Percentiles rank a stretch among this genome's conserved stretches.
Evolutionary conservation across 1,140 invertebrate genomes (phyloP).

Genomic region (Zaprionus vittiger): DNA sequence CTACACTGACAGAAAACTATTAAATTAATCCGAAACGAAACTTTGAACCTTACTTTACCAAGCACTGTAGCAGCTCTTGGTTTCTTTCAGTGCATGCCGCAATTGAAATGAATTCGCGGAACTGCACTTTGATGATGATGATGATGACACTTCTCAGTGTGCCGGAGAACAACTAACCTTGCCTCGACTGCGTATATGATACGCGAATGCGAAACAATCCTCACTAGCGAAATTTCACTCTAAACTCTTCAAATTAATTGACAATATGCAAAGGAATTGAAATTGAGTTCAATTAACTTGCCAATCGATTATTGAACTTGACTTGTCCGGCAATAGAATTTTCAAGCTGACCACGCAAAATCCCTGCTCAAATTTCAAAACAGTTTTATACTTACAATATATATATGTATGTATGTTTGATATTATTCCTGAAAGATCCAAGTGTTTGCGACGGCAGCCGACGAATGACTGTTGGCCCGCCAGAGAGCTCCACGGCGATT

Average conservation of each 20-base stretch:
- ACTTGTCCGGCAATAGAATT: not conserved
- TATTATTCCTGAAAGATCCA: constrained; percentile 16
- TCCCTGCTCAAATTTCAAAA: constrained; percentile 17
- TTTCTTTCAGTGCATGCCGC: constrained; percentile 28
- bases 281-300: constrained; percentile 71
- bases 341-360: constrained; percentile 45
- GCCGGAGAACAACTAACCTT: constrained; percentile 38
- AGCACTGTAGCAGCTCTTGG: not conserved
- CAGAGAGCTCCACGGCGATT: constrained; percentile 40
- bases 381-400: constrained; percentile 50
- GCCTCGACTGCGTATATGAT: constrained; percentile 4
- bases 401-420: not conserved
- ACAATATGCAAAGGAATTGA: constrained; percentile 45
- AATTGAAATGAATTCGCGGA: constrained; percentile 58
- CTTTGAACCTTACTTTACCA: not conserved
- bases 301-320: constrained; percentile 58
- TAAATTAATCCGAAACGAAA: not conserved
- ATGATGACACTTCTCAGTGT: constrained; percentile 28
- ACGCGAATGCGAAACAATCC: not conserved
- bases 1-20: constrained; percentile 29
- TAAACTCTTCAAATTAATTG: constrained; percentile 40
- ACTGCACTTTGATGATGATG: constrained; percentile 37
- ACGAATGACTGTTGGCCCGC: constrained; percentile 47
- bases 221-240: constrained; percentile 1
- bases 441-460: constrained; percentile 50